A percentile compares a stretch with the other conserved stretches of the same genome.
phyloP scores from a whole-genome alignment of 1,140 invertebrate genomes.

The Pachypeltis micranthus region DNA sequence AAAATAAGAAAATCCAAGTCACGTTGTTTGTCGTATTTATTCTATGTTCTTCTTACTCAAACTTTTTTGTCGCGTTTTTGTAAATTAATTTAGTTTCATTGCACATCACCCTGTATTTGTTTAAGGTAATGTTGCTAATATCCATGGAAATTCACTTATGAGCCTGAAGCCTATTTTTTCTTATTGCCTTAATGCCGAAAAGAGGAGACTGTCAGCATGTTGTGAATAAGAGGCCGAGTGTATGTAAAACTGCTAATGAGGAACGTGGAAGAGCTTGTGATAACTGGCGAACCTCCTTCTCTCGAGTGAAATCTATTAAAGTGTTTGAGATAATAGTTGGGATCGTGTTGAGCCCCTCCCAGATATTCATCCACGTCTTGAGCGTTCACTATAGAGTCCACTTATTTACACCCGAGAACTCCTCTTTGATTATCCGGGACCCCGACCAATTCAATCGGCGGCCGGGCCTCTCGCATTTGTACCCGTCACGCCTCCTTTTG shows the following conservation, averaged over 20 bases:
- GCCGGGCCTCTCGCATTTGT: slow-evolving; percentile 5
- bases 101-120: too few relatives aligned
- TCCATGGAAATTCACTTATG: too few relatives aligned
- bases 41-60: too few relatives aligned
- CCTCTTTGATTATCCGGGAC: slow-evolving; percentile 4
- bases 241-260: slow-evolving; percentile 5
- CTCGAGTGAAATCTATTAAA: background rate
- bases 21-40: too few relatives aligned
- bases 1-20: too few relatives aligned
- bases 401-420: slow-evolving; percentile 6
- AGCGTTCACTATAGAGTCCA: background rate
- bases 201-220: too few relatives aligned
- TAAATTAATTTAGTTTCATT: too few relatives aligned
- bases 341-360: slow-evolving; percentile 1
- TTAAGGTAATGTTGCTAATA: too few relatives aligned
- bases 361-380: slow-evolving; percentile 2
- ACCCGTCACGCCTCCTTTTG: slow-evolving; percentile 9
- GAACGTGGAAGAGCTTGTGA: background rate
- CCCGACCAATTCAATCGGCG: background rate
- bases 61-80: too few relatives aligned
- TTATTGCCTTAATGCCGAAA: too few relatives aligned
- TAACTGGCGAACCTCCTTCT: background rate
- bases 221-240: too few relatives aligned
- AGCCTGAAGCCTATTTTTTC: too few relatives aligned
- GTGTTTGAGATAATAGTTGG: slow-evolving; percentile 3